Percentiles rank a stretch among this genome's conserved stretches.
Evolutionary conservation across 2,888 invertebrate genomes (phyloP).

Genomic region (Lutraria lutraria): DNA sequence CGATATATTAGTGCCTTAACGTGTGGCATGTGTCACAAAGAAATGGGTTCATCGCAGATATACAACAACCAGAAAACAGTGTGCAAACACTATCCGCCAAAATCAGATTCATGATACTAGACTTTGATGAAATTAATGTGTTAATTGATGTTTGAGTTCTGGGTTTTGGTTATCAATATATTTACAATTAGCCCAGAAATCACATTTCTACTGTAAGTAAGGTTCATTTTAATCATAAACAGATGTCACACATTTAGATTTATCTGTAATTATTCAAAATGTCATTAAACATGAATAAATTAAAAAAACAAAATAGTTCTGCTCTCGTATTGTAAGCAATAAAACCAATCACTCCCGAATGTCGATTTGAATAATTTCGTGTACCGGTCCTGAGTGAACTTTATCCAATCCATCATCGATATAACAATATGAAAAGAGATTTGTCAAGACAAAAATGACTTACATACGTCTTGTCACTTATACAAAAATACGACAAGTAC

Average conservation of each 20-base stretch:
- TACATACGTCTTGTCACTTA: conserved; percentile 24
- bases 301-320: background rate
- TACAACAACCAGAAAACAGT: too few species aligned
- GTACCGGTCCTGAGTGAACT: conserved; percentile 21
- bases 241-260: background rate
- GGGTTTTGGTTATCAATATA: too few species aligned
- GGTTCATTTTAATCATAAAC: background rate
- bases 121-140: too few species aligned
- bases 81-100: too few species aligned
- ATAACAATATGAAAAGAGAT: conserved; percentile 24
- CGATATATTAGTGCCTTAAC: too few species aligned
- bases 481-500: background rate
- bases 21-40: too few species aligned
- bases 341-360: background rate
- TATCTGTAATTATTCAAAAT: background rate
- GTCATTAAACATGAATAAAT: background rate
- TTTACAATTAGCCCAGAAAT: too few species aligned
- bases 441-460: conserved; percentile 16
- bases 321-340: background rate
- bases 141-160: too few species aligned
- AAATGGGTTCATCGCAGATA: too few species aligned
- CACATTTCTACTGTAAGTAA: too few species aligned
- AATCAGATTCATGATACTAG: too few species aligned
- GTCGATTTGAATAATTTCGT: conserved; percentile 37
- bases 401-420: conserved; percentile 18